These are phyloP conservation scores for Distichodus sexfasciatus DNA, from an alignment of 2,797 vertebrate genomes.

Conservation along the genomic window DNA sequence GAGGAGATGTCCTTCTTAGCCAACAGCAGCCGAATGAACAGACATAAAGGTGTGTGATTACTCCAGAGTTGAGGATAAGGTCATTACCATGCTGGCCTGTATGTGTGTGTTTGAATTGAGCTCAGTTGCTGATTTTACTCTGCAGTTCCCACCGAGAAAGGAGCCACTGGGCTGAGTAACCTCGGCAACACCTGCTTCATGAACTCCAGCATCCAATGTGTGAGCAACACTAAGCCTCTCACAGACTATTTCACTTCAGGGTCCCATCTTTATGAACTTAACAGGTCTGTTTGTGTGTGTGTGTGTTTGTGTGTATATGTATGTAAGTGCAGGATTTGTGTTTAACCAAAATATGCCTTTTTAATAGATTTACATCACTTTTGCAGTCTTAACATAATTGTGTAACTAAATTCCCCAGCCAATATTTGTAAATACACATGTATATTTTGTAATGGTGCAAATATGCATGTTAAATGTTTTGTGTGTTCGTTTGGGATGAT, in stretches of 20 bases:
- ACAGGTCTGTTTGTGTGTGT: constrained; percentile 76
- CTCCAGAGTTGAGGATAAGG: not conserved
- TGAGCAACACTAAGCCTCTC: constrained; percentile 96
- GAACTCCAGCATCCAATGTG: constrained; percentile 99
- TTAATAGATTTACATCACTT: too few relatives aligned
- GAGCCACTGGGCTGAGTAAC: constrained; percentile 96
- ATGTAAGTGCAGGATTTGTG: too few relatives aligned
- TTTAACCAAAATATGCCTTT: too few relatives aligned
- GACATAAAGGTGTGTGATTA: constrained; percentile 88
- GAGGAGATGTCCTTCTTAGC: constrained; percentile 99
- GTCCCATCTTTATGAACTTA: constrained; percentile 95
- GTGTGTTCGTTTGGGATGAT: too few relatives aligned
- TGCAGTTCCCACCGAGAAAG: constrained; percentile 93
- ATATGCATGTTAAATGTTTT: too few relatives aligned
- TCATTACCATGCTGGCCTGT: not conserved
- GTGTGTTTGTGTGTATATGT: too few relatives aligned
- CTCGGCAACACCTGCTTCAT: constrained; percentile 99
- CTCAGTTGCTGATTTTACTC: not conserved
- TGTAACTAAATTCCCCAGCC: too few relatives aligned
- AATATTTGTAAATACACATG: too few relatives aligned
- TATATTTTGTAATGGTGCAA: too few relatives aligned
- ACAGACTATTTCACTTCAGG: constrained; percentile 97
- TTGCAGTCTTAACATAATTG: too few relatives aligned
- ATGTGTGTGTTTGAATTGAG: not conserved
- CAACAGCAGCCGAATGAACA: constrained; percentile 97